Base-by-base conservation (phyloP, 2,888 invertebrate genomes). In the Pammene fasciana region DNA sequence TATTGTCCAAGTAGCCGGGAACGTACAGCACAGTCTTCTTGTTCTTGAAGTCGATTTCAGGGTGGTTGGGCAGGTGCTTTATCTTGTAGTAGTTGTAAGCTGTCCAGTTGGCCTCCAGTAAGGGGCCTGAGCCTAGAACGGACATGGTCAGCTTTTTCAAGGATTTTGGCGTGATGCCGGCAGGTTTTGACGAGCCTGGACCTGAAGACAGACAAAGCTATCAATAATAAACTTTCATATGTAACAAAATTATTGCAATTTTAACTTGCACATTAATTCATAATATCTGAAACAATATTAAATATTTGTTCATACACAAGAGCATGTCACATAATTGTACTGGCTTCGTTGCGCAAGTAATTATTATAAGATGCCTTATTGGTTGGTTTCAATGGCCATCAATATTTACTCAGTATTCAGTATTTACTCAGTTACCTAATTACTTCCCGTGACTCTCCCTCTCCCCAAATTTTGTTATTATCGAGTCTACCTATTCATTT, bases 11-110 rank as follows among this genome's bases (percentile, higher is more conserved):
- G 8, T 59, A 59, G 0, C 45, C 57, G 11, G 57, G 26, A 26
- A 59, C 26, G n/a, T 9, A 59, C 13, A 59, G 8, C 0, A 45
- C 3, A 8, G 57, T 59, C 26, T 59, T 59, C 16, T 59, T 59
- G 14, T 59, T 59, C 45, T 59, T 26, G 26, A 59, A 59, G 45
- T 59, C 57, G 9, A 59, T 59, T 13, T 59, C 57, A 0, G 57
- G 57, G n/a, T 59, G 57, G 5, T 59, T 1, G 5, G 5, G 18
- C 11, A 59, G 11, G 1, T 45, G 43, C 26, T 26, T 59, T 18
- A 59, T 43, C 2, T 11, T 16, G 16, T 26, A 59, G 45, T 59
- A 59, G 57, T 45, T 59, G 57, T 59, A 59, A 0, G 26, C 16
- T 8, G 57, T 59, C 57, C 41, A 59, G 5, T 59, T 59, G 5